phyloP scores from a whole-genome alignment of 2,888 invertebrate genomes.

The Hirtodrosophila cameraria region DNA sequence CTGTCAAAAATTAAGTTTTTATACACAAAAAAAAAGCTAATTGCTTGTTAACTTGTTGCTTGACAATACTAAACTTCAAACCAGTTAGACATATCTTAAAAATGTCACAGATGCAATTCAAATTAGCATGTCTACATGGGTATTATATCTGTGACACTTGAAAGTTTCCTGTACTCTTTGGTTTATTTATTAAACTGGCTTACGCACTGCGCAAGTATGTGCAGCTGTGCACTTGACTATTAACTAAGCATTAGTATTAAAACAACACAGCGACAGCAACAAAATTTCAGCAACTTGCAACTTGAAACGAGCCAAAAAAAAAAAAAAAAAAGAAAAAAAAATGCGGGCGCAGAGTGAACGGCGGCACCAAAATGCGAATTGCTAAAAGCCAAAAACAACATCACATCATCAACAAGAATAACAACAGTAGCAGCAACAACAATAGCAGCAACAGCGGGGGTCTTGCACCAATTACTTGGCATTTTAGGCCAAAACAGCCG shows the following conservation, averaged over 20 bases:
- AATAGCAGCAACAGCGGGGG: constrained; percentile 26
- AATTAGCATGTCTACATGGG: too few species aligned
- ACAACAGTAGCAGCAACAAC: constrained; percentile 19
- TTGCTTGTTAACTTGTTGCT: too few species aligned
- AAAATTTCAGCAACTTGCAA: constrained; percentile 45
- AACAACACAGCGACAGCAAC: constrained; percentile 8
- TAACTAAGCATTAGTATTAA: constrained; percentile 15
- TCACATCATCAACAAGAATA: constrained; percentile 4
- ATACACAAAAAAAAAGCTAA: too few species aligned
- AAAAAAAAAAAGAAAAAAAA: too few species aligned
- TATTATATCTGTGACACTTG: too few species aligned
- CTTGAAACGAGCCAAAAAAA: constrained; percentile 55
- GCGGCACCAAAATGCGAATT: constrained; percentile 1
- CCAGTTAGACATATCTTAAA: too few species aligned
- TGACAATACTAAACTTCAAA: too few species aligned
- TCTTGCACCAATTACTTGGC: constrained; percentile 78
- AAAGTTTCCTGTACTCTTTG: too few species aligned
- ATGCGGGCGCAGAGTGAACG: constrained; percentile 38
- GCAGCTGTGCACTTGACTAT: constrained; percentile 71
- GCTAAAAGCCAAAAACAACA: constrained; percentile 12
- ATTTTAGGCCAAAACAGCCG: constrained; percentile 55
- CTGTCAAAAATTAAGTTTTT: too few species aligned
- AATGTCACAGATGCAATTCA: too few species aligned
- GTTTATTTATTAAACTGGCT: background rate
- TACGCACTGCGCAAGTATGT: constrained; percentile 45